Percentiles rank a stretch among this genome's conserved stretches.
Evolutionary conservation across 2,113 vertebrate genomes (phyloP).

Genomic region (Lasiurus borealis): DNA sequence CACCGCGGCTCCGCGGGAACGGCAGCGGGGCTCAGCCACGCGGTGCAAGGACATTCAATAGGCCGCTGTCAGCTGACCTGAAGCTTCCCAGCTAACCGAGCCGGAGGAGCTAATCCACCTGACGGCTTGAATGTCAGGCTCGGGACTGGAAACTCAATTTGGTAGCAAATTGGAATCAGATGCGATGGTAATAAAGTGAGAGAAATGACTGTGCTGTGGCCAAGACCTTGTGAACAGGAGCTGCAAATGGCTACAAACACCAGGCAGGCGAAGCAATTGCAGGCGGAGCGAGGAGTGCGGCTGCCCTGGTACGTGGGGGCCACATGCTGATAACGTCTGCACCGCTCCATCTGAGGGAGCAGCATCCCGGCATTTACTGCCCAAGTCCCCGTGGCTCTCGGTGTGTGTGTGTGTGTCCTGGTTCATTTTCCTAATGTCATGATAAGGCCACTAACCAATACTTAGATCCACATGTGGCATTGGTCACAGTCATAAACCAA

Average conservation of each 20-base stretch:
- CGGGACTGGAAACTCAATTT: constrained; percentile 83
- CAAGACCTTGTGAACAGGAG: constrained; percentile 78
- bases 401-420: not conserved
- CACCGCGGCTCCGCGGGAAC: not conserved
- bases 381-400: not conserved
- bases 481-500: not conserved
- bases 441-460: constrained; percentile 37
- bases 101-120: constrained; percentile 80
- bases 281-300: not conserved
- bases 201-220: constrained; percentile 72
- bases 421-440: constrained; percentile 56
- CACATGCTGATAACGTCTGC: not conserved
- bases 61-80: constrained; percentile 73
- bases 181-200: constrained; percentile 83
- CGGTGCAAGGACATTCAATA: constrained; percentile 64
- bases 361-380: not conserved
- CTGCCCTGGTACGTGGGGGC: not conserved
- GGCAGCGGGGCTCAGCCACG: not conserved
- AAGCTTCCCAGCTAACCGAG: constrained; percentile 56
- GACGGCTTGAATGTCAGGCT: constrained; percentile 76
- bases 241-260: constrained; percentile 57
- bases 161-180: constrained; percentile 85
- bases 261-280: not conserved
- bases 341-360: not conserved
- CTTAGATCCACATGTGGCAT: not conserved